Base-by-base conservation (phyloP, 2,797 vertebrate species). In the Acipenser ruthenus region DNA sequence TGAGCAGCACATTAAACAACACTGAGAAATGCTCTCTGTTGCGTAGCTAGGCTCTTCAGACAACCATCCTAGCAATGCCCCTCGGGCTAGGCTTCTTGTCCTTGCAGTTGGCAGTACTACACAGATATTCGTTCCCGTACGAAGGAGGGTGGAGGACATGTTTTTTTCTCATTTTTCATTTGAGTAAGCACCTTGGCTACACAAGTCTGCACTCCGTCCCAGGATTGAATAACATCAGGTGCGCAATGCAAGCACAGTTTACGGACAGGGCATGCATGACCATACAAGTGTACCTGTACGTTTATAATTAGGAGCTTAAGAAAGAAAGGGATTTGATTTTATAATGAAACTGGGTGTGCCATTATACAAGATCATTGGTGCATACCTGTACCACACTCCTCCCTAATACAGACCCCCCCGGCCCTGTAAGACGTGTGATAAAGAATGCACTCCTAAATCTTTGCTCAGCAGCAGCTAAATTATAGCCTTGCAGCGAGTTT, bases 141-240 rank as follows among this genome's bases (percentile, higher is more conserved):
- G 50, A 67, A 73, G 74, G 55, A n/a, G 52, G 65, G 37, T 62
- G 56, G 49, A 37, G 15, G 51, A 51, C 18, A 56, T 12, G n/a
- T 6, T 64, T 68, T 76, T 47, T 56, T 65, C 50, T 65, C 50
- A 48, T 66, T 72, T 62, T 62, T 67, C 65, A 37, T 71, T 51
- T 50, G 68, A 66, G 65, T 69, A 64, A 77, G 71, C 75, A 64
- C 72, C 10, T 69, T 77, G 85, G 77, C 82, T 82, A 63, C 67
- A 71, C 56, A 78, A 67, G 62, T 51, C 64, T 72, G 73, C 84
- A 90, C 90, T 89, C 89, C 87, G 85, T 68, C 83, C 75, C 70
- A 82, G 83, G 84, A 66, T 84, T 81, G 84, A 84, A 82, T 86
- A 64, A 85, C 87, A 82, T 80, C 82, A 89, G 88, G 86, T 90